Base-by-base conservation (phyloP, 1,140 invertebrate genomes). In the Caerostris darwini region DNA sequence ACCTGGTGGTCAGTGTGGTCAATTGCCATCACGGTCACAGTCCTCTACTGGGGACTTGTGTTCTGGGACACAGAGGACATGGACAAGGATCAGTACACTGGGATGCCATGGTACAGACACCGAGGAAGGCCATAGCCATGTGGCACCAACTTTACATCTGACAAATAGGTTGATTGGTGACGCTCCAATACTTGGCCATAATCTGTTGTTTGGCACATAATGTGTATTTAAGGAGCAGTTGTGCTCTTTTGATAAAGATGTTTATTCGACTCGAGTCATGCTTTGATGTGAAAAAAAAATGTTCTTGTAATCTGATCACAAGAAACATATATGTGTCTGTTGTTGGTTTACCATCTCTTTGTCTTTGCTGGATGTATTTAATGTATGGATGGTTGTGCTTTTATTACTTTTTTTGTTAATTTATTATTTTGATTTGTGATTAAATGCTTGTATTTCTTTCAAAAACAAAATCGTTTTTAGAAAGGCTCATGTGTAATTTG, bases 1-100 rank as follows among this genome's bases (percentile, higher is more conserved):
- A 97, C 91, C 96, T 99, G 3, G 97, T 98, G 19, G 97, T 99
- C 57, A 98, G 98, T 96, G 97, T 98, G 83, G 98, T 99, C 94
- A 98, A 99, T 96, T 98, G 98, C 95, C 98, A 99, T 96, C 98
- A 99, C 96, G 97, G 97, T 14, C 97, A 96, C 95, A 97, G 97
- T 10, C 97, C 97, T 56, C 96, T 98, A 61, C 96, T 98, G 19
- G 98, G 98, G 3, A 97, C 97, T 94, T 97, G 97, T 95, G 97
- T 97, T 95, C 97, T 98, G 94, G 97, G 97, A 58, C 97, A 97
- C 59, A 97, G 97, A 92, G 97, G 97, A 95, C 96, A 96, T 71
- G 95, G 95, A 19, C 96, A 96, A 86, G 97, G 96, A 95, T 95
- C 97, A 93, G 97, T 97, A 83, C 98, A 98, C 96, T 98, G 98